A percentile compares a stretch with the other conserved stretches of the same genome.
Conservation (phyloP, 2,113 vertebrate species). For the Proteles cristata region DNA sequence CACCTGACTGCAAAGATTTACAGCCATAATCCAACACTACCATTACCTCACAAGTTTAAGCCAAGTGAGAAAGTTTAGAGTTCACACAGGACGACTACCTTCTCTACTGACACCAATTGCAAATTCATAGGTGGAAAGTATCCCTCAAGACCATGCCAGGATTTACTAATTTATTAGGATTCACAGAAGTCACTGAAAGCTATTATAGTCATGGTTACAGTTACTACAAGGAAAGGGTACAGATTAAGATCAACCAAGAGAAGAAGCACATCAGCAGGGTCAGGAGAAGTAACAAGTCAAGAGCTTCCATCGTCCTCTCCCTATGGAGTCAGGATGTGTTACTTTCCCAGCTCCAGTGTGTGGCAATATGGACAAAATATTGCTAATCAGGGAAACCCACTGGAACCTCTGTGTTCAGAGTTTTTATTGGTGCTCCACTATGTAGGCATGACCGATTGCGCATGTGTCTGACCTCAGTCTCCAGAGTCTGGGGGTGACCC, state of each 20-base stretch:
- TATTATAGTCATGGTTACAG: neutral
- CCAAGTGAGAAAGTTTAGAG: neutral
- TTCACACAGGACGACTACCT: neutral
- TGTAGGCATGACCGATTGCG: neutral
- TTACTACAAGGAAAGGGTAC: neutral
- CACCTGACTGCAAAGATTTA: neutral
- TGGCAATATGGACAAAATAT: neutral
- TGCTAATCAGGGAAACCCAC: neutral
- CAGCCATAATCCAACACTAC: too few species aligned
- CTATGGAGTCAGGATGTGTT: too few species aligned
- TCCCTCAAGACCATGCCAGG: neutral
- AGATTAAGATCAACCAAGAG: neutral
- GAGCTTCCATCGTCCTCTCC: neutral
- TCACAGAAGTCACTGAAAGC: neutral
- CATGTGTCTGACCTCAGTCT: neutral
- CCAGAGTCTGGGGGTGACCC: neutral
- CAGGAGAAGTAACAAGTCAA: neutral
- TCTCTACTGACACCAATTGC: neutral
- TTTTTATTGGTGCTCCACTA: neutral
- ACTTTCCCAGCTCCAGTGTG: neutral
- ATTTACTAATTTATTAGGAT: neutral
- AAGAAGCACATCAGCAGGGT: rapidly evolving
- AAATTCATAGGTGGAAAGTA: neutral
- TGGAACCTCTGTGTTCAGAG: neutral
- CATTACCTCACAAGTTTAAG: neutral